Conservation (phyloP, 2,797 vertebrate species). For the Phoeniculus purpureus region DNA sequence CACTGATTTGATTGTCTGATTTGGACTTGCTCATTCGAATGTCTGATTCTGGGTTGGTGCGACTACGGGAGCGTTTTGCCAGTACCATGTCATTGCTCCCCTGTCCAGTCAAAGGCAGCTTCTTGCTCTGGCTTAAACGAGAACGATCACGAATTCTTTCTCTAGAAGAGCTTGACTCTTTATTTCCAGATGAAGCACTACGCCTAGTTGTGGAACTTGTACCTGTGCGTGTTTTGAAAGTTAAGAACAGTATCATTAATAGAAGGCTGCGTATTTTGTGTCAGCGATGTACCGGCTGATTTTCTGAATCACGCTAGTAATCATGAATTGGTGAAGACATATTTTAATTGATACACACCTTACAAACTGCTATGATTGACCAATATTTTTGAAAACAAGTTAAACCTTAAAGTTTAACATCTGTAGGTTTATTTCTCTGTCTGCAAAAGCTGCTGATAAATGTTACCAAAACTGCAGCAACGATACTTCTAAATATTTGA, state of each 20-base stretch:
- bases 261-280: neutral
- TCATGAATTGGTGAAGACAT: no score
- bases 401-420: neutral
- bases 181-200: slow-evolving; percentile 82
- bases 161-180: slow-evolving; percentile 86
- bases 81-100: slow-evolving; percentile 51
- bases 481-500: neutral
- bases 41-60: slow-evolving; percentile 81
- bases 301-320: neutral
- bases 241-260: neutral
- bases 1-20: slow-evolving; percentile 92
- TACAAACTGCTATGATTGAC: neutral
- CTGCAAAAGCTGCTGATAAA: neutral
- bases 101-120: slow-evolving; percentile 76
- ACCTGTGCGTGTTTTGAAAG: slow-evolving; percentile 51
- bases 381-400: neutral
- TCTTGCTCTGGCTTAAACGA: slow-evolving; percentile 86
- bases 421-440: neutral
- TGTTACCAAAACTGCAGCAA: neutral
- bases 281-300: neutral
- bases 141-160: slow-evolving; percentile 88
- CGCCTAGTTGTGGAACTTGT: slow-evolving; percentile 82
- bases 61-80: slow-evolving; percentile 87
- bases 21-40: slow-evolving; percentile 94
- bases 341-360: neutral